Conservation (phyloP, 1,140 invertebrate species). For the Bombus balteatus region DNA sequence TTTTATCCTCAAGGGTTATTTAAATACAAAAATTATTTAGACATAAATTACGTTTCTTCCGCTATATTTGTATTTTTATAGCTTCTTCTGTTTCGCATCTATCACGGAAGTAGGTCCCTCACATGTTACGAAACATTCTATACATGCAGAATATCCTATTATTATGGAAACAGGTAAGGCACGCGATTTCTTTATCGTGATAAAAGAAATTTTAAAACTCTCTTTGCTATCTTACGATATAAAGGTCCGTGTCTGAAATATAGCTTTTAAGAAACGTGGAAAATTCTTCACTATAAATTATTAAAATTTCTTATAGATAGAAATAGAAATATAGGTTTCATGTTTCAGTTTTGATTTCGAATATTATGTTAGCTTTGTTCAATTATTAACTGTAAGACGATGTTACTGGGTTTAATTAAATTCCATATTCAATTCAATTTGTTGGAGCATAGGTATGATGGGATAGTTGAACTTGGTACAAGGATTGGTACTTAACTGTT, state of each 20-base stretch:
- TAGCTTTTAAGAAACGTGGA: not conserved
- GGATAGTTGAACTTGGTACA: constrained; percentile 10
- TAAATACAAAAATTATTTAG: not conserved
- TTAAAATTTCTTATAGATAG: not conserved
- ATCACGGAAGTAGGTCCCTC: not conserved
- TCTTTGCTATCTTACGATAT: not conserved
- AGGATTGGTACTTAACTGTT: constrained; percentile 30
- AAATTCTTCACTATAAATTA: not conserved
- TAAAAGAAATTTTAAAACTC: not conserved
- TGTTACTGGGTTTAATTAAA: not conserved
- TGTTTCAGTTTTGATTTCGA: not conserved
- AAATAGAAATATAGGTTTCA: not conserved
- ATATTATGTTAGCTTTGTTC: not conserved
- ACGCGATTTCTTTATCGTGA: not conserved
- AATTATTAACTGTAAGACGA: too few relatives aligned
- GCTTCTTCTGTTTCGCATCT: not conserved
- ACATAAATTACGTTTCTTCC: not conserved
- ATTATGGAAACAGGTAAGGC: not conserved
- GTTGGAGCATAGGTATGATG: not conserved
- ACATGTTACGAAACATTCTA: not conserved
- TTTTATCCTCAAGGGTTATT: too few relatives aligned
- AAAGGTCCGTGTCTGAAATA: not conserved
- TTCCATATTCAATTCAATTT: not conserved
- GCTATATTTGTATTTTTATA: not conserved
- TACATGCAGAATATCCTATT: not conserved